phyloP scores from a whole-genome alignment of 2,797 vertebrate genomes.

The Acanthiza pusilla region DNA sequence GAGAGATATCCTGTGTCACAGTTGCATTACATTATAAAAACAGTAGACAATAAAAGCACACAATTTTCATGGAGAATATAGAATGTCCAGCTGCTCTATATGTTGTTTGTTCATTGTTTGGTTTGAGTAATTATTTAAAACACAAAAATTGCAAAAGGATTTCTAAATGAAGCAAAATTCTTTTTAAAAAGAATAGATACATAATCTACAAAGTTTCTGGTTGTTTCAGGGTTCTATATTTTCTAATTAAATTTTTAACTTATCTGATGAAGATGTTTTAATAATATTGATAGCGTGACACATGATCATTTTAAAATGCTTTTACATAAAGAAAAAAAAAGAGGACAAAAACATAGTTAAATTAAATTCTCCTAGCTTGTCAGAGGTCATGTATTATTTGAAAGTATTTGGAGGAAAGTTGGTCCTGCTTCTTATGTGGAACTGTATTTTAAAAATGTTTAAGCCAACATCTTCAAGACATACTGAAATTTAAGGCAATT shows the following conservation, averaged over 20 bases:
- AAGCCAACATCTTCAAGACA: neutral
- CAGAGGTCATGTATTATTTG: neutral
- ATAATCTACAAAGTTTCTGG: neutral
- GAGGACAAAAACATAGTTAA: neutral
- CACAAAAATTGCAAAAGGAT: neutral
- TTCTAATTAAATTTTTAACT: neutral
- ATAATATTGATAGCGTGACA: neutral
- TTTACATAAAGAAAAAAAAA: neutral
- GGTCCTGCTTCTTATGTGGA: neutral
- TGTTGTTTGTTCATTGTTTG: neutral
- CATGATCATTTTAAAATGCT: neutral
- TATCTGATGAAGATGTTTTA: neutral
- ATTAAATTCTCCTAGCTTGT: neutral
- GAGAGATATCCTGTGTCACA: neutral
- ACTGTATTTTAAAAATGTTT: neutral
- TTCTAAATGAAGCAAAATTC: neutral
- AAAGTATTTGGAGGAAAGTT: neutral
- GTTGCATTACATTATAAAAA: neutral
- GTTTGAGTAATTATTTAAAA: neutral
- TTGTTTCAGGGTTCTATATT: neutral
- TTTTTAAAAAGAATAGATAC: rapidly evolving
- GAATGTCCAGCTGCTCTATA: neutral
- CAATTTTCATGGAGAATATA: neutral
- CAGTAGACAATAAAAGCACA: neutral
- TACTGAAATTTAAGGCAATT: neutral